Percentiles rank a stretch among this genome's conserved stretches.
These are phyloP conservation scores for Vireo griseus DNA, from an alignment of 2,797 vertebrate genomes.

Conservation along the genomic window DNA sequence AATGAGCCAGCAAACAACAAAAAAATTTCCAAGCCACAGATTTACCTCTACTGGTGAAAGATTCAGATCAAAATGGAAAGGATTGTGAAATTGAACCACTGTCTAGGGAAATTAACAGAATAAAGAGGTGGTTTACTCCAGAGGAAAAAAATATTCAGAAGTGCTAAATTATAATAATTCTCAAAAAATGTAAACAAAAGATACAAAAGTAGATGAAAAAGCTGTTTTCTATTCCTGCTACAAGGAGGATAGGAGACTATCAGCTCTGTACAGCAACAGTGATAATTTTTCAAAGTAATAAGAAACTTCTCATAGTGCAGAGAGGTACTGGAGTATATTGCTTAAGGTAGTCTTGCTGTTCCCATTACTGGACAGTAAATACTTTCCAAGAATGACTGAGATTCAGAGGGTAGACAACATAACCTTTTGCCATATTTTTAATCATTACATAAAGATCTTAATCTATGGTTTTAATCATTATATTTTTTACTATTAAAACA, in stretches of 20 bases:
- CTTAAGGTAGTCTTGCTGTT: not conserved
- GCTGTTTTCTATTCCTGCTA: not conserved
- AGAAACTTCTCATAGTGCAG: not conserved
- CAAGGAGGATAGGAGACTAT: not conserved
- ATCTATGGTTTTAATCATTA: not conserved
- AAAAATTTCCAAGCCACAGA: not conserved
- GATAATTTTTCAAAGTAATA: not conserved
- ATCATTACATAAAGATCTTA: not conserved
- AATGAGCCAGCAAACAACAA: not conserved
- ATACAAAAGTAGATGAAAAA: not conserved
- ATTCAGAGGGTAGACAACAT: not conserved
- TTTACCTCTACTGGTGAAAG: not conserved
- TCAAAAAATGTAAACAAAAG: not conserved
- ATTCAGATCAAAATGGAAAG: not conserved
- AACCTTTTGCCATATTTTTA: not conserved
- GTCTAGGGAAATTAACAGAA: not conserved
- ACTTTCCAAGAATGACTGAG: not conserved
- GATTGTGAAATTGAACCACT: not conserved
- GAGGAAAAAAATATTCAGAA: not conserved
- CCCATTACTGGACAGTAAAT: not conserved
- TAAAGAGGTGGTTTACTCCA: not conserved
- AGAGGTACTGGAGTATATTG: not conserved
- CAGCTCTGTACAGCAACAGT: accelerated
- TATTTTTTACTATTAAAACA: not conserved
- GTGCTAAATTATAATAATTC: not conserved